phyloP scores from a whole-genome alignment of 2,797 vertebrate species.

The Stomatorhinus walkeri region DNA sequence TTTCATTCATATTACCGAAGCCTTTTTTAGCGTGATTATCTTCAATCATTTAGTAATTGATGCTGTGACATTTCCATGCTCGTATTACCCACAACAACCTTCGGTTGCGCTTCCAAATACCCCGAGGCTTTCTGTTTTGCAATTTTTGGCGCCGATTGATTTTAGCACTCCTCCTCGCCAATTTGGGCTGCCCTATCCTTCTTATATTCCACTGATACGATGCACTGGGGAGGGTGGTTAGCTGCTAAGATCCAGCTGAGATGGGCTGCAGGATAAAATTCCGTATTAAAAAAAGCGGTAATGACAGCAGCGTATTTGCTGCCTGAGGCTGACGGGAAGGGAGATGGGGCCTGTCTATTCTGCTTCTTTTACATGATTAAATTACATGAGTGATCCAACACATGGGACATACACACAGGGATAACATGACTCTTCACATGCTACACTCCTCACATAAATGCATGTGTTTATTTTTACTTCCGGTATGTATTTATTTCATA shows the following conservation, averaged over 20 bases:
- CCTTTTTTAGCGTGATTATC: slow-evolving; percentile 42
- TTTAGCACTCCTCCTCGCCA: slow-evolving; percentile 63
- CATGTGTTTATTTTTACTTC: not conserved
- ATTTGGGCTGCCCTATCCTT: slow-evolving; percentile 58
- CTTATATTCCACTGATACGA: slow-evolving; percentile 60
- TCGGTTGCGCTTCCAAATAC: slow-evolving; percentile 47
- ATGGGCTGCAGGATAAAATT: slow-evolving; percentile 49
- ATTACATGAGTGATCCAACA: slow-evolving; percentile 42
- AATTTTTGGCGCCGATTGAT: slow-evolving; percentile 58
- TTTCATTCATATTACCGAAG: slow-evolving; percentile 17
- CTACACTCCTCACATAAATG: not conserved
- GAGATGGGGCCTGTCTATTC: slow-evolving; percentile 35
- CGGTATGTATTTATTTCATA: not conserved
- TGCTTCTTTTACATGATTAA: slow-evolving; percentile 44
- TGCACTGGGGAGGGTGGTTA: slow-evolving; percentile 51
- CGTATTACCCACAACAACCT: slow-evolving; percentile 48
- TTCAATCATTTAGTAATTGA: slow-evolving; percentile 60
- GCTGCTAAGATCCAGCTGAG: slow-evolving; percentile 40
- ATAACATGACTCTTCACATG: not conserved
- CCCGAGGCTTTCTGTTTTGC: slow-evolving; percentile 46
- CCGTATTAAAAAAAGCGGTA: slow-evolving; percentile 47
- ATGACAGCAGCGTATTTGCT: slow-evolving; percentile 41
- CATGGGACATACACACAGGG: slow-evolving; percentile 34
- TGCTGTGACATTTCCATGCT: slow-evolving; percentile 44
- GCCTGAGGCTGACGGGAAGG: slow-evolving; percentile 45